Evolutionary conservation across 2,888 invertebrate species (phyloP), one percentile per base, ranked within the genome.

Genomic region (Caradrina clavipalpis): DNA sequence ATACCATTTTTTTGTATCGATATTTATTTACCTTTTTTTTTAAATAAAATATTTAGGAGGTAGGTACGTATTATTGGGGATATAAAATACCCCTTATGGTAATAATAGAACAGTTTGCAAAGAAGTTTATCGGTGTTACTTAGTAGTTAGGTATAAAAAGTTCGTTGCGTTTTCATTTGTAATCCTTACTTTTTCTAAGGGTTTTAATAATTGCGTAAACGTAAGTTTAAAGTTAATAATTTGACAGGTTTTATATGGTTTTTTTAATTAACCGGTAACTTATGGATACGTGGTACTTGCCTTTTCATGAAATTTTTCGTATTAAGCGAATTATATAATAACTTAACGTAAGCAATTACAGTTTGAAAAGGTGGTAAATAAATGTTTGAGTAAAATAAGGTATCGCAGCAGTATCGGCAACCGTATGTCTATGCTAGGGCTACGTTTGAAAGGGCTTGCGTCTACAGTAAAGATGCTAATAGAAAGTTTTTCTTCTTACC

Each of bases 31-130:
- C 10, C 6, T 21, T 58, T 69, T 74, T 50, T 66, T 66, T n/a
- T n/a, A n/a, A 22, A 50, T 73, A 10, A 65, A 73, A 51, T 55
- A 53, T 69, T 67, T 10, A 59, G 62, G 68, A 17, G 21, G n/a
- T 51, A 47, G 21, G 19, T 49, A 56, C 8, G 45, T 17, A 50
- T 31, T 22, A 47, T 53, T 21, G 19, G 7, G 19, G 45, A 45
- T 45, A 45, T 45, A 45, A 45, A 2, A 15, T 45, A 17, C 15
- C 15, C 10, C 42, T 42, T 45, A 13, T 45, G 2, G 26, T 31
- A 26, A 19, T 45, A 3, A 13, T 62, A 17, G 17, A n/a, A n/a
- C 19, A 26, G 10, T 35, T 47, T 35, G 5, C 17, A 17, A 67
- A 45, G 2, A 22, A 13, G 69, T 31, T 26, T 42, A 2, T n/a